Evolutionary conservation across 2,113 vertebrate genomes (phyloP).

Genomic region (Orientallactaga bullata): DNA sequence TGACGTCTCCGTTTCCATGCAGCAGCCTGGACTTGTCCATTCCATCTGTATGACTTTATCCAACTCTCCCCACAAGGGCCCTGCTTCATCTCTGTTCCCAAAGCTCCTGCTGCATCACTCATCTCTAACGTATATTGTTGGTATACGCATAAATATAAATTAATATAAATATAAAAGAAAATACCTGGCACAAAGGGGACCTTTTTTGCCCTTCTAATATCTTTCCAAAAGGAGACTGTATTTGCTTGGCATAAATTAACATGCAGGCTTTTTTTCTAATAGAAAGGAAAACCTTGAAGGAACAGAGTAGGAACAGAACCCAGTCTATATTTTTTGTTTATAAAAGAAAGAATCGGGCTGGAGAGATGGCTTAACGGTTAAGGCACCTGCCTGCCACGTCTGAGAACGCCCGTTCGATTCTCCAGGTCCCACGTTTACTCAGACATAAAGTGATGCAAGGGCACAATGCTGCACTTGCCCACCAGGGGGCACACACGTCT

Average conservation of each 20-base stretch:
- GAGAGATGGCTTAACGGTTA: too few species aligned
- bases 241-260: constrained; percentile 27
- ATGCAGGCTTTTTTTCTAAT: not conserved
- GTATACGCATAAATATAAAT: constrained; percentile 15
- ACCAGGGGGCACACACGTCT: too few species aligned
- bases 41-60: not conserved
- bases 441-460: too few species aligned
- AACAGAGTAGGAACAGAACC: not conserved
- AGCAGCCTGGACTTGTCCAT: not conserved
- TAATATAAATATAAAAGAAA: too few species aligned
- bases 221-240: not conserved
- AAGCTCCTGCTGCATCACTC: not conserved
- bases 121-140: not conserved
- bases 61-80: not conserved
- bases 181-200: not conserved
- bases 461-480: too few species aligned
- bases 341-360: constrained; percentile 3
- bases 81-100: not conserved
- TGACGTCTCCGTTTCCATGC: not conserved
- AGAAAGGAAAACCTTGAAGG: not conserved
- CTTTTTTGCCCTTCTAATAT: not conserved
- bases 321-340: not conserved
- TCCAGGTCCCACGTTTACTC: too few species aligned
- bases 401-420: too few species aligned
- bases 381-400: too few species aligned